Conservation (phyloP, 2,888 invertebrate genomes). For the Nipponacmea schrenckii region DNA sequence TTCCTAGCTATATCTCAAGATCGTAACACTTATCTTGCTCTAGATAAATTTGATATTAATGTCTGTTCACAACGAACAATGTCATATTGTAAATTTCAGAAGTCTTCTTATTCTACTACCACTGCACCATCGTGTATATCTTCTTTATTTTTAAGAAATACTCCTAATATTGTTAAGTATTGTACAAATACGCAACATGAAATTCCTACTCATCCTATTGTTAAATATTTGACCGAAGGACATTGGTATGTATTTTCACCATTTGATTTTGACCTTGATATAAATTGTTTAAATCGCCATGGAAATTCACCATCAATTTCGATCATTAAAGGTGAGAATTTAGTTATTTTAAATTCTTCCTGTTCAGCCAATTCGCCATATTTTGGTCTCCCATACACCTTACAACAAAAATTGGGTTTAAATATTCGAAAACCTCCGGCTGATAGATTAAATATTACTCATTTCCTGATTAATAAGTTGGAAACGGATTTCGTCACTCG, state of each 20-base stretch:
- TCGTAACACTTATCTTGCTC: not conserved
- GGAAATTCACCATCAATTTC: not conserved
- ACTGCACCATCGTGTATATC: not conserved
- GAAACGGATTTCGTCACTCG: too few species aligned
- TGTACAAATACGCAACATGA: not conserved
- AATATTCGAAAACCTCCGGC: not conserved
- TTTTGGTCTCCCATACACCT: not conserved
- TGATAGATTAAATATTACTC: not conserved
- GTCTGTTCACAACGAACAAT: not conserved
- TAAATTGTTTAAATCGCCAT: not conserved
- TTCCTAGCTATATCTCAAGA: not conserved
- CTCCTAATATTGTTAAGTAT: not conserved
- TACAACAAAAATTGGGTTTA: not conserved
- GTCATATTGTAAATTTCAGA: not conserved
- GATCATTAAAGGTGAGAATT: not conserved
- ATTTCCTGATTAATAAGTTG: too few species aligned
- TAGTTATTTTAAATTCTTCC: not conserved
- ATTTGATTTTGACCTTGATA: not conserved
- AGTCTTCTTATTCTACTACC: not conserved
- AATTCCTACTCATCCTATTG: not conserved
- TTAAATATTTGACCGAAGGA: not conserved
- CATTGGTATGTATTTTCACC: not conserved
- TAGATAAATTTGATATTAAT: not conserved
- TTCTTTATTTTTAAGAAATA: not conserved
- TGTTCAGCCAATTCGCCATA: not conserved